A percentile compares a stretch with the other conserved stretches of the same genome.
These are phyloP conservation scores for Apis cerana DNA, from an alignment of 1,140 invertebrate species.

Conservation along the genomic window DNA sequence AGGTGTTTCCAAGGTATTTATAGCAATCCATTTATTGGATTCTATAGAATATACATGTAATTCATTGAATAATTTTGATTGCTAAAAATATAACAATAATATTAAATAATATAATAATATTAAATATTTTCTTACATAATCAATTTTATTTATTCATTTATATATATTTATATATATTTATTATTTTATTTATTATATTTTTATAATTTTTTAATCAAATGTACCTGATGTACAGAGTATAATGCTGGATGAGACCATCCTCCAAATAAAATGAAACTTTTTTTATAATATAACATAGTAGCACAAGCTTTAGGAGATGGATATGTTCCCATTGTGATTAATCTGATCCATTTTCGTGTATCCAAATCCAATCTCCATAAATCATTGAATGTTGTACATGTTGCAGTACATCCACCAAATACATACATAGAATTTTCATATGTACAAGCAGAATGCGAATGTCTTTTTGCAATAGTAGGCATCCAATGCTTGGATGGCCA, in stretches of 20 bases:
- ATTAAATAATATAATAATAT: too few species aligned
- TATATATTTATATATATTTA: too few species aligned
- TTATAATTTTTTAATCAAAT: conserved; percentile 1
- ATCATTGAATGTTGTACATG: conserved; percentile 98
- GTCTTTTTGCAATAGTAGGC: conserved; percentile 91
- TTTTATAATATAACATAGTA: conserved; percentile 92
- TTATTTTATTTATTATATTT: neutral
- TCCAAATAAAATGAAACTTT: conserved; percentile 94
- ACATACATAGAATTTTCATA: conserved; percentile 94
- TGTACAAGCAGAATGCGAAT: conserved; percentile 94
- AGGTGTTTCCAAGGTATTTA: conserved; percentile 85
- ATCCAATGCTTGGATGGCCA: conserved; percentile 80
- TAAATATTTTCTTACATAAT: neutral
- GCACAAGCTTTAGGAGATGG: conserved; percentile 98
- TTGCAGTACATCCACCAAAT: conserved; percentile 97
- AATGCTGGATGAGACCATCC: conserved; percentile 97
- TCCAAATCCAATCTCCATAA: conserved; percentile 96
- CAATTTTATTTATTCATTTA: neutral
- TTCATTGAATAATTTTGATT: conserved; percentile 94
- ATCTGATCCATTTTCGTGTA: conserved; percentile 90
- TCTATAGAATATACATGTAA: conserved; percentile 94
- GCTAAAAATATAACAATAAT: conserved; percentile 71
- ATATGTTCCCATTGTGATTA: conserved; percentile 92
- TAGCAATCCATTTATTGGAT: conserved; percentile 91
- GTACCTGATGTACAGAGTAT: conserved; percentile 93